Conservation (phyloP, 2,113 vertebrate genomes). For the Puntigrus tetrazona region DNA sequence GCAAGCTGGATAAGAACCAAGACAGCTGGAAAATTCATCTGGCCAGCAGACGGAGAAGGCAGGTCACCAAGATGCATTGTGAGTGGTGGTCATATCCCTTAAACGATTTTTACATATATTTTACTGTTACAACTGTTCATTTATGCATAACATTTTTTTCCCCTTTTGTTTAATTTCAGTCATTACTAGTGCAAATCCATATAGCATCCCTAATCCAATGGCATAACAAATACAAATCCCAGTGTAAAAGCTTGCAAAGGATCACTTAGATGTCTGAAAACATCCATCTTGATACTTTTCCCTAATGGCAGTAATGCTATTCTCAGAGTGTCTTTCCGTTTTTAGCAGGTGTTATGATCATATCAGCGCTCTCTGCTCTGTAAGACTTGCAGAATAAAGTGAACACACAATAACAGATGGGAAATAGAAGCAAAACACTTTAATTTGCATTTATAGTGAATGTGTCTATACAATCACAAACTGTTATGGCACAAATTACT, state of each 20-base stretch:
- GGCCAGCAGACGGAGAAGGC: constrained; percentile 71
- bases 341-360: background rate
- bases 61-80: constrained; percentile 81
- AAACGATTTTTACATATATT: too few species aligned
- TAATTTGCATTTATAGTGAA: background rate
- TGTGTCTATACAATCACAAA: background rate
- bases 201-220: background rate
- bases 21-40: constrained; percentile 64
- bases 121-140: background rate
- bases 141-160: background rate
- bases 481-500: background rate
- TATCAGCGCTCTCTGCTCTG: background rate
- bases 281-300: background rate
- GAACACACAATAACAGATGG: background rate
- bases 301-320: background rate
- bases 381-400: background rate
- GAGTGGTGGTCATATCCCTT: constrained; percentile 56
- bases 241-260: background rate
- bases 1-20: constrained; percentile 61
- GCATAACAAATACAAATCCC: background rate
- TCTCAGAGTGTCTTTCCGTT: background rate
- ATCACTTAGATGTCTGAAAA: background rate
- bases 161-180: background rate
- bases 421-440: background rate
- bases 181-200: background rate